Conservation (phyloP, 2,113 vertebrate species). For the Pelecanus crispus region DNA sequence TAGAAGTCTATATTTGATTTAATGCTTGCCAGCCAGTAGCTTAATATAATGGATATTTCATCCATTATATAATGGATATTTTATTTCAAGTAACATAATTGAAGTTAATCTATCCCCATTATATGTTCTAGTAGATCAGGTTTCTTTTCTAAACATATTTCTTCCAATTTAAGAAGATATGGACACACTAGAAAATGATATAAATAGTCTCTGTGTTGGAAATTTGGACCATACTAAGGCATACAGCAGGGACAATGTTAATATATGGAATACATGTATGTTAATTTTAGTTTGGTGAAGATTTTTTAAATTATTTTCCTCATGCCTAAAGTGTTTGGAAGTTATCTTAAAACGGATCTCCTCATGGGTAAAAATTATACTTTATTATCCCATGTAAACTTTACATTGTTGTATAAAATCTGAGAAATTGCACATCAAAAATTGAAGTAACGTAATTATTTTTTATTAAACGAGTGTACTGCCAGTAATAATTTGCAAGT, state of each 20-base stretch:
- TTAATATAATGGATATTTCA: slow-evolving; percentile 67
- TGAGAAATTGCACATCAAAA: not conserved
- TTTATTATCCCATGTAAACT: not conserved
- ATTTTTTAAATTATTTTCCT: slow-evolving; percentile 33
- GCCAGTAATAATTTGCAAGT: not conserved
- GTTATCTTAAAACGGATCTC: slow-evolving; percentile 15
- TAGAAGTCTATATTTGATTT: slow-evolving; percentile 60
- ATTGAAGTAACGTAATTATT: not conserved
- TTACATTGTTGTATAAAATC: not conserved
- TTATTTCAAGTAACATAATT: slow-evolving; percentile 67
- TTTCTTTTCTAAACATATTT: slow-evolving; percentile 67
- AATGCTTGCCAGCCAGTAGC: slow-evolving; percentile 55
- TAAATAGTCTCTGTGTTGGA: slow-evolving; percentile 52
- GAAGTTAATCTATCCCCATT: slow-evolving; percentile 56
- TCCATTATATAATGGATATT: slow-evolving; percentile 65
- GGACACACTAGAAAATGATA: slow-evolving; percentile 48
- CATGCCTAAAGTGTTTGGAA: slow-evolving; percentile 22
- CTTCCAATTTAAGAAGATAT: slow-evolving; percentile 59
- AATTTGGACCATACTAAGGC: slow-evolving; percentile 53
- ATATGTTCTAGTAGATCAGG: slow-evolving; percentile 52
- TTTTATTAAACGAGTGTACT: not conserved
- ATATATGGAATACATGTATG: slow-evolving; percentile 42
- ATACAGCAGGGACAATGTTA: slow-evolving; percentile 28
- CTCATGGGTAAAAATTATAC: not conserved
- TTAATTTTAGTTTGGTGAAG: slow-evolving; percentile 55